Conservation (phyloP, 37 sponge, comb jelly and placozoan genomes). For the Ianthella basta region DNA sequence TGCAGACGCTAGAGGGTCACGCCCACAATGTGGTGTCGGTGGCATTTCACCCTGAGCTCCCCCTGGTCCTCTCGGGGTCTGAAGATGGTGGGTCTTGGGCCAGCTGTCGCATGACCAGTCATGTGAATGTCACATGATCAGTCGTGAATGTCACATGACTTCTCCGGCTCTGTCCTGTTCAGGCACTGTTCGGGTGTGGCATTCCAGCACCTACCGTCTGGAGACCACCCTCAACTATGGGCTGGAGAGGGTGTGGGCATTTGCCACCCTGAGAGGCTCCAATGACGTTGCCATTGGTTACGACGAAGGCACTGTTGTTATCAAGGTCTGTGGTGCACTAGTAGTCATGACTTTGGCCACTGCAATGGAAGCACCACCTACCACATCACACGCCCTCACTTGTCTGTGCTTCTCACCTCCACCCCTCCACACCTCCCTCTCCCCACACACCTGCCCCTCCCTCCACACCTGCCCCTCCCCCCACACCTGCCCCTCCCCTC, state of each 20-base stretch:
- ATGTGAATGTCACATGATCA: neutral
- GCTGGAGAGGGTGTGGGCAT: conserved; percentile 95
- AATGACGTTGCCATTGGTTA: conserved; percentile 94
- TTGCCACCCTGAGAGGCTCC: conserved; percentile 74
- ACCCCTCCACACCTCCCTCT: too few species aligned
- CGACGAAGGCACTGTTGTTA: conserved; percentile 94
- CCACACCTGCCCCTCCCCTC: neutral
- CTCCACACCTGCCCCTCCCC: neutral
- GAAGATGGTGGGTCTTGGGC: conserved; percentile 73
- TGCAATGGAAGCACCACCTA: neutral
- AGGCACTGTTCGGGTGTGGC: conserved; percentile 92
- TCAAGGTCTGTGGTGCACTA: too few species aligned
- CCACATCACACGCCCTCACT: too few species aligned
- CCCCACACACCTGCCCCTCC: too few species aligned
- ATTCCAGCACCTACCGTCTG: conserved; percentile 94
- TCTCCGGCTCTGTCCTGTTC: neutral
- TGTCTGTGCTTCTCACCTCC: too few species aligned
- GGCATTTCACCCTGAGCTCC: conserved; percentile 95
- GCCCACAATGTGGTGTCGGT: conserved; percentile 94
- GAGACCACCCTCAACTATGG: conserved; percentile 98
- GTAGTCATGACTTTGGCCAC: neutral
- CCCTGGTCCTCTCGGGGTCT: conserved; percentile 93
- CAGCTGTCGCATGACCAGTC: neutral
- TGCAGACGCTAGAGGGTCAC: conserved; percentile 96
- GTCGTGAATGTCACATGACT: neutral